Base-by-base conservation (phyloP, 2,888 invertebrate species). In the Ceraclea dissimilis region DNA sequence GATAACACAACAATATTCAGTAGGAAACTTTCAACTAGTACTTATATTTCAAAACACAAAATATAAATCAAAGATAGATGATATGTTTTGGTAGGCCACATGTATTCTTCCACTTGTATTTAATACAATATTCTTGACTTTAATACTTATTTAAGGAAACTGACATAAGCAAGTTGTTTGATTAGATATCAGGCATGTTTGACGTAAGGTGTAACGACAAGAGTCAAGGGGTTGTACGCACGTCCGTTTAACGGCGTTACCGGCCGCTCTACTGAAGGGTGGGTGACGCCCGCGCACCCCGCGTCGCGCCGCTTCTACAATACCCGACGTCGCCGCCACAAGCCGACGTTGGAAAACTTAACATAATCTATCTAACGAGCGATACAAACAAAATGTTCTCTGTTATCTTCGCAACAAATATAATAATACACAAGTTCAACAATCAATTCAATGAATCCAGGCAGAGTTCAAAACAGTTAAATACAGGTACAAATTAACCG, bases 71-170 rank as follows among this genome's bases (percentile, higher is more conserved):
- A 46, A 47, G 49, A 48, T 31, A 49, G 54, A 22, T 57, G 57
- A 57, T 57, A 57, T 57, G 57, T 52, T 57, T 54, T 17, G 18
- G 54, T 39, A 57, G 57, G 54, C 53, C 57, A 57, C 54, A 54
- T 54, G 53, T 57, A 46, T 57, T 34, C 50, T 22, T 20, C 10
- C 8, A 47, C 17, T 47, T 4, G 10, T 47, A 18, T 47, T 47
- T 39, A 8, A 39, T 39, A 39, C n/a, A 39, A 39, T n/a, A 39
- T 39, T 5, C 19, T 16, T 18, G 47, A 44, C 19, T 16, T 46
- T 51, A 44, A 11, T 2, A 34, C 22, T 26, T 46, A 19, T 52
- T 17, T 10, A 21, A 52, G 17, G 47, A 18, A 47, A 47, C 6
- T 19, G 47, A 47, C 19, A 19, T 44, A 19, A 20, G 49, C 49